Evolutionary conservation across 2,888 invertebrate genomes (phyloP).

Genomic region (Fragum whitleyi): DNA sequence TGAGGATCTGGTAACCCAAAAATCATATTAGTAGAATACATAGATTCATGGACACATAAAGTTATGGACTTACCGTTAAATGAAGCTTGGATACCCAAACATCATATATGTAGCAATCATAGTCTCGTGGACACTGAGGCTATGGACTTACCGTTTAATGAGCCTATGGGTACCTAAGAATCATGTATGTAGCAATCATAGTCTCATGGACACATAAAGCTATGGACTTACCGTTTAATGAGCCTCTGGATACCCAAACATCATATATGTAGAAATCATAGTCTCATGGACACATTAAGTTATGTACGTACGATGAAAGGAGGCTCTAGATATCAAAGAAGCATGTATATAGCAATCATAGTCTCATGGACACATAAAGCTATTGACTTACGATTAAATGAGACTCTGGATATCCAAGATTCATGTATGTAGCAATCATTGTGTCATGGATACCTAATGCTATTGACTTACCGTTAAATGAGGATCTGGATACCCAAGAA

Average conservation of each 20-base stretch:
- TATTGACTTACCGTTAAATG: constrained; percentile 68
- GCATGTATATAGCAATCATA: not conserved
- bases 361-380: not conserved
- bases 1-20: constrained; percentile 76
- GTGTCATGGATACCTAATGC: constrained; percentile 73
- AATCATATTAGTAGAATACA: constrained; percentile 79
- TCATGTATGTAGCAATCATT: constrained; percentile 79
- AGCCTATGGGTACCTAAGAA: not conserved
- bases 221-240: constrained; percentile 71
- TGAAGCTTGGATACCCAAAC: too few relatives aligned
- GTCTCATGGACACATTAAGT: constrained; percentile 79
- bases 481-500: constrained; percentile 76
- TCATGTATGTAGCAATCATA: not conserved
- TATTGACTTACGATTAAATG: constrained; percentile 68
- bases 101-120: too few relatives aligned
- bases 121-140: too few relatives aligned
- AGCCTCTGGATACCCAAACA: constrained; percentile 77
- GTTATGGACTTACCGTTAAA: too few relatives aligned
- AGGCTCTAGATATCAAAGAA: too few relatives aligned
- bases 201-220: too few relatives aligned
- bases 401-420: constrained; percentile 77
- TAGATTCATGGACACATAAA: constrained; percentile 75
- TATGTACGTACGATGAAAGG: too few relatives aligned
- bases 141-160: not conserved
- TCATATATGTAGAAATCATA: constrained; percentile 79